A percentile compares a stretch with the other conserved stretches of the same genome.
Conservation (phyloP, 2,888 invertebrate species). For the Ctenicera cuprea region DNA sequence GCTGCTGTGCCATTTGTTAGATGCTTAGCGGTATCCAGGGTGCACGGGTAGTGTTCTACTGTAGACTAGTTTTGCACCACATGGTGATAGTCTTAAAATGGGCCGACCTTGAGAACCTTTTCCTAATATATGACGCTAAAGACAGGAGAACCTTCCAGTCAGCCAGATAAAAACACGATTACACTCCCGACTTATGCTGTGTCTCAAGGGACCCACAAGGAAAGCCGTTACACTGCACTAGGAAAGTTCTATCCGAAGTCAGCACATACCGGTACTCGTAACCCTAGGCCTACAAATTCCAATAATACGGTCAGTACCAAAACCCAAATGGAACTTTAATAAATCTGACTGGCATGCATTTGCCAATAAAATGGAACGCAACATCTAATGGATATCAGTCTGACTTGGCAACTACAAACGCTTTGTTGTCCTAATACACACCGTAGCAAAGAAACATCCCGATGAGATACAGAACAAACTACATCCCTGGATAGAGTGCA, state of each 20-base stretch:
- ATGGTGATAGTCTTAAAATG: background rate
- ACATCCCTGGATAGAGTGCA: slow-evolving; percentile 2
- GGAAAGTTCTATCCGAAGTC: too few relatives aligned
- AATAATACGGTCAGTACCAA: too few relatives aligned
- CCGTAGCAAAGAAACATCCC: background rate
- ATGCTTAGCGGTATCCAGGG: too few relatives aligned
- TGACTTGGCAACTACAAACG: background rate
- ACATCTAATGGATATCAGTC: background rate
- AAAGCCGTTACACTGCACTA: background rate
- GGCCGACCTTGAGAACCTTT: background rate
- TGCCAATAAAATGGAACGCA: background rate
- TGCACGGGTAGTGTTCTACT: too few relatives aligned
- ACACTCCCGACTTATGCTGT: background rate
- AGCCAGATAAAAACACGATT: background rate
- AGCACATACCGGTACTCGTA: too few relatives aligned
- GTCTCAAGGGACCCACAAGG: background rate
- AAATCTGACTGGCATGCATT: background rate
- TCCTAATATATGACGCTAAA: background rate
- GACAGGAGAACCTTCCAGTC: slow-evolving; percentile 1
- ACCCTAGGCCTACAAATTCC: background rate
- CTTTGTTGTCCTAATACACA: background rate
- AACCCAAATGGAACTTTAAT: background rate
- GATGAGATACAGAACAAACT: background rate
- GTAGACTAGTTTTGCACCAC: too few relatives aligned
- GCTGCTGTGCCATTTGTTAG: too few relatives aligned